Base-by-base conservation (phyloP, 2,797 vertebrate species). In the Staurois parvus region DNA sequence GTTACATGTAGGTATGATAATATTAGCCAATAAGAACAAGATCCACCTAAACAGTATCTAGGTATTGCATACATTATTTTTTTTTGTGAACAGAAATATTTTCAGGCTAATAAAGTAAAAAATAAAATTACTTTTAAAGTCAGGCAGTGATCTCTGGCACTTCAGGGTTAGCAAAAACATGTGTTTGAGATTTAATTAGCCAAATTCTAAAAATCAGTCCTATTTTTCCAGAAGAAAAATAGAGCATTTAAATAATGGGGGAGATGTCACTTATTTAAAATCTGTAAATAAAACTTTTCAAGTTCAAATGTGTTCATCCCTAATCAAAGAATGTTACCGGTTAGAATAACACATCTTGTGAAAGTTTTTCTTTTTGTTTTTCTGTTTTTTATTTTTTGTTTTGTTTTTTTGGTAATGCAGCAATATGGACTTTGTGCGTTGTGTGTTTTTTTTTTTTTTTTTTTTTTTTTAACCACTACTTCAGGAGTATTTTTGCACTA, bases 401-500 rank as follows among this genome's bases (percentile, higher is more conserved):
- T 32, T 91, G n/a, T n/a, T n/a, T 90, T 0, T 76, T 91, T 93
- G 34, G 7, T 10, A 37, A 56, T 67, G 72, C 5, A 59, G 75
- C 59, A 80, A 83, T 80, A 85, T 87, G 87, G 80, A 76, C 68
- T 70, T 59, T 84, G 28, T 37, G 24, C 88, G 34, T 79, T 37
- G 7, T 37, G 34, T 73, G 0, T 90, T 87, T 84, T 81, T 72
- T 72, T 77, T 70, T 40, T 64, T 48, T 69, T 69, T 70, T 48
- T 79, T 73, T 75, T 45, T 91, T 90, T 0, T 76, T 91, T 93
- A 95, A 95, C 95, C 95, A 95, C 95, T 95, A 94, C 91, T 92
- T 93, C 93, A 94, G 94, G 91, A 93, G 92, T 88, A 88, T 40
- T 79, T 91, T 92, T 94, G 95, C 92, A 93, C 93, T 94, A 90